Percentiles rank a stretch among this genome's conserved stretches.
Conservation (phyloP, 1,140 invertebrate genomes). For the Drosophila mojavensis region DNA sequence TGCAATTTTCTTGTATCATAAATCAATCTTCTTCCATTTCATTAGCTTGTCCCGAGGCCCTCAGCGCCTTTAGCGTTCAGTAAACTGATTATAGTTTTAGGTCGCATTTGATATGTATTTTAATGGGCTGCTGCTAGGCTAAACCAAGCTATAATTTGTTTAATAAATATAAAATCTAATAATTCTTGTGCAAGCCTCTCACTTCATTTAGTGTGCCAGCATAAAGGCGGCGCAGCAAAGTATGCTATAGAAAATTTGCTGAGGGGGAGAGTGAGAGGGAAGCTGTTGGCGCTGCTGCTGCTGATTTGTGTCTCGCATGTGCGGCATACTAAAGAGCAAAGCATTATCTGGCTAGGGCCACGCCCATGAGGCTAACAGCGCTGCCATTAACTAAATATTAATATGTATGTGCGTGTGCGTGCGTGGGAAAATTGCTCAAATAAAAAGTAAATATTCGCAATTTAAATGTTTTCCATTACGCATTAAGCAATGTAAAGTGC, state of each 20-base stretch:
- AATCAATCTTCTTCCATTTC: slow-evolving; percentile 19
- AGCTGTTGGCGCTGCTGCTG: background rate
- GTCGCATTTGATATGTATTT: slow-evolving; percentile 70
- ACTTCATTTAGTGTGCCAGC: too few species aligned
- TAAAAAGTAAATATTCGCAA: slow-evolving; percentile 50
- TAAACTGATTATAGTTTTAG: slow-evolving; percentile 56
- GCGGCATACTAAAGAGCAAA: slow-evolving; percentile 38
- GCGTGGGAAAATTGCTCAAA: slow-evolving; percentile 42
- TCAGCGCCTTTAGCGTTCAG: background rate
- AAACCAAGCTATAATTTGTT: slow-evolving; percentile 57
- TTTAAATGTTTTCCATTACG: slow-evolving; percentile 44
- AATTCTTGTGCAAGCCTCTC: too few species aligned
- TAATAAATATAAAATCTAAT: slow-evolving; percentile 20
- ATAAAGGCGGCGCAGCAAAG: slow-evolving; percentile 39
- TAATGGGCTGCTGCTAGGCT: slow-evolving; percentile 29
- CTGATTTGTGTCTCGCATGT: slow-evolving; percentile 57
- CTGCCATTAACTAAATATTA: slow-evolving; percentile 32
- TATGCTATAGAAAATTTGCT: slow-evolving; percentile 70
- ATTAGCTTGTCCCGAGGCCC: slow-evolving; percentile 3
- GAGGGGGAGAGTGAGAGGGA: slow-evolving; percentile 8
- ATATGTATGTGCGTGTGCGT: slow-evolving; percentile 48
- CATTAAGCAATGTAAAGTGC: slow-evolving; percentile 69
- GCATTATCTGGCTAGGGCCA: slow-evolving; percentile 5
- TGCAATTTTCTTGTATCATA: slow-evolving; percentile 17
- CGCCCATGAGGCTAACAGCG: slow-evolving; percentile 5